Evolutionary conservation across 1,140 invertebrate genomes (phyloP).

Genomic region (Aphis gossypii): DNA sequence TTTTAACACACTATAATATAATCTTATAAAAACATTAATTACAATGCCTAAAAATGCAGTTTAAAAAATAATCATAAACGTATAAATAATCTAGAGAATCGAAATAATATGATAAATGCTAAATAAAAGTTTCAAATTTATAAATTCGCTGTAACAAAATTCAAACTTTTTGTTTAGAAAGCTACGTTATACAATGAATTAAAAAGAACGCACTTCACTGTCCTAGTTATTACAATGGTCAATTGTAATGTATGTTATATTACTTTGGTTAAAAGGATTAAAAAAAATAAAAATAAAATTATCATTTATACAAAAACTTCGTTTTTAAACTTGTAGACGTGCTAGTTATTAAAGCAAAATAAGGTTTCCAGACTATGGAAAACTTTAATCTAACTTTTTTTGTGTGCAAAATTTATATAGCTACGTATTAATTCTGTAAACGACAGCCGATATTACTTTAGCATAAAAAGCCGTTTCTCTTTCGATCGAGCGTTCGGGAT

Average conservation of each 20-base stretch:
- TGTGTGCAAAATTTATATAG: conserved; percentile 38
- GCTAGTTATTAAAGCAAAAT: conserved; percentile 32
- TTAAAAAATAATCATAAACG: neutral
- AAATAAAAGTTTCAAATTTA: neutral
- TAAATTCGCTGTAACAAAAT: neutral
- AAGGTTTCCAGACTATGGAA: conserved; percentile 8
- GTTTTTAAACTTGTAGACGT: neutral
- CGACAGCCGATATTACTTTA: conserved; percentile 51
- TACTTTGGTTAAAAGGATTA: neutral
- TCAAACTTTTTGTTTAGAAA: neutral
- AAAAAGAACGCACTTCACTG: neutral
- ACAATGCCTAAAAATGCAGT: neutral
- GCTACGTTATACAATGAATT: neutral
- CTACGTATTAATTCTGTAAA: conserved; percentile 31
- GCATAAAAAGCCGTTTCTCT: conserved; percentile 43
- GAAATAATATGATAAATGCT: neutral
- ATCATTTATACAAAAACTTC: neutral
- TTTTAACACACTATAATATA: neutral
- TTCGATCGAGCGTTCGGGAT: neutral
- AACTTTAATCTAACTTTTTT: conserved; percentile 29
- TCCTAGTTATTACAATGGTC: neutral
- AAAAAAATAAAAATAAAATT: neutral
- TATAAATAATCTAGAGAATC: neutral
- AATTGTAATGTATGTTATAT: neutral
- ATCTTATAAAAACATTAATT: neutral